Base-by-base conservation (phyloP, 2,113 vertebrate genomes). In the Crypturellus undulatus region DNA sequence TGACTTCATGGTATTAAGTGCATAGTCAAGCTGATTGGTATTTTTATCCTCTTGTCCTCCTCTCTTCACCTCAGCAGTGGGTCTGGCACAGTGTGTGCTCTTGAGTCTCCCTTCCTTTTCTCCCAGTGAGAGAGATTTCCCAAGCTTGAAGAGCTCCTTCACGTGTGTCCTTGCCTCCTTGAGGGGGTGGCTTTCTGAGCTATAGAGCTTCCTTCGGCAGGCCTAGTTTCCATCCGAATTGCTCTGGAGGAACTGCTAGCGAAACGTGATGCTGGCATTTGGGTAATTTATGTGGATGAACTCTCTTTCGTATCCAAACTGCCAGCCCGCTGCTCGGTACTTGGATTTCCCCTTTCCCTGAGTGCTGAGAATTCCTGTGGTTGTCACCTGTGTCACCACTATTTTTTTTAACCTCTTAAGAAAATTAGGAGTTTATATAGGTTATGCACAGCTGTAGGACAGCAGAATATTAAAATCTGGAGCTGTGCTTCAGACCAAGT, bases 251-350 rank as follows among this genome's bases (percentile, higher is more conserved):
- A 82, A 19, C 73, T 76, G 60, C 63, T 75, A 72, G 34, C 49
- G 82, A 71, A 79, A 79, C 75, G 43, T 76, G 86, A 72, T 92
- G 91, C 62, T 91, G 87, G 59, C 20, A 19, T 30, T 85, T 94
- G 71, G 59, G 79, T 96, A 63, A 85, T 83, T 83, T 7, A 54
- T 38, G 54, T 54, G 71, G 58, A 11, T 1, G 16, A 59, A 36
- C 49, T 89, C 28, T 75, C 60, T 36, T 65, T 80, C 36, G 47
- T 76, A 68, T 88, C 56, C 68, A 25, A 71, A 63, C 38, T 81
- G 42, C 21, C n/a, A 60, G 47, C n/a, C 20, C 81, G 71, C 82
- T 80, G 59, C 32, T 38, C 30, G 20, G 7, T 51, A 4, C 78
- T 95, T 78, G 25, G 9, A 78, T 88, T 95, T 85, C 22, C 42